Conservation (phyloP, 2,113 vertebrate species). For the Pipa parva region DNA sequence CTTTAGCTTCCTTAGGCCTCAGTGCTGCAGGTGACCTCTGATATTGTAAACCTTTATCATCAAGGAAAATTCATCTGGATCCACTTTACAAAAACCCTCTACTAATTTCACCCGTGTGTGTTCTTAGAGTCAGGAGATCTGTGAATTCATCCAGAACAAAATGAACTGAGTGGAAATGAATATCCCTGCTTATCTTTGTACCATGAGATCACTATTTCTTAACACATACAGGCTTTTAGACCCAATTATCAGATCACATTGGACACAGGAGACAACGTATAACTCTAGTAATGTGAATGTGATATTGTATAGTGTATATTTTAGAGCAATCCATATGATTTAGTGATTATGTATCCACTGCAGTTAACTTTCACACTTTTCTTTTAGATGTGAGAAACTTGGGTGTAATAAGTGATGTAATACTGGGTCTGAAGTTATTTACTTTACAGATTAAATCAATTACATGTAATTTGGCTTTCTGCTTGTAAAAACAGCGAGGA, state of each 20-base stretch:
- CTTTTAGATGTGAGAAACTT: too few species aligned
- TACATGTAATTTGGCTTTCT: too few species aligned
- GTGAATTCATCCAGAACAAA: neutral
- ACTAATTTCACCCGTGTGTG: constrained; percentile 16
- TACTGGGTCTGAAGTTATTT: too few species aligned
- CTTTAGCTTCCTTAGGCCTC: constrained; percentile 6
- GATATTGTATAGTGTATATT: too few species aligned
- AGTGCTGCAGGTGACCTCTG: constrained; percentile 17
- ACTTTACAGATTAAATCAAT: too few species aligned
- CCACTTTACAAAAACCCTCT: constrained; percentile 17
- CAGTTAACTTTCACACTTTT: too few species aligned
- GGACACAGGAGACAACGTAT: too few species aligned
- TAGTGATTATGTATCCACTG: too few species aligned
- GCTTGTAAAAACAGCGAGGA: too few species aligned
- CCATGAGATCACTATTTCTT: neutral
- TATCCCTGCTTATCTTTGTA: neutral
- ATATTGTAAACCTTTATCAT: neutral
- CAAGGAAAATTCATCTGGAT: constrained; percentile 22
- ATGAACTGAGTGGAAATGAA: constrained; percentile 10
- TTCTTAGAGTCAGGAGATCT: neutral
- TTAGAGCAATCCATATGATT: too few species aligned
- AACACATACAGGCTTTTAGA: neutral
- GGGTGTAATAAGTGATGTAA: too few species aligned
- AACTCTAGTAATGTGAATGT: too few species aligned
- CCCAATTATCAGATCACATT: neutral